A percentile compares a stretch with the other conserved stretches of the same genome.
Evolutionary conservation across 2,888 invertebrate species (phyloP).

Genomic region (Meteorus colon): DNA sequence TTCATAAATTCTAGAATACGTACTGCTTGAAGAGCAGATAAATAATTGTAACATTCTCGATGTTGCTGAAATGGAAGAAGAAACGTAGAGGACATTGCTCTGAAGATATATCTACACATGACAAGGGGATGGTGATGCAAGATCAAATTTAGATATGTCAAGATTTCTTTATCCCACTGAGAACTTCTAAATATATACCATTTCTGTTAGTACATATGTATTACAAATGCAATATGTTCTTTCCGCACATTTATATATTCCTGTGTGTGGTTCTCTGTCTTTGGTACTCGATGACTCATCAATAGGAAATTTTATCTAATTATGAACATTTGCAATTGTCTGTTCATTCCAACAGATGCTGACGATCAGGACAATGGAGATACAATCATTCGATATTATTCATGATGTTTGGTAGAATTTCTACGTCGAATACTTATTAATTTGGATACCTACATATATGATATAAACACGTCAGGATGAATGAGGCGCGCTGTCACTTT

Average conservation of each 20-base stretch:
- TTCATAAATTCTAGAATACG: no score
- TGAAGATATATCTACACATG: no score
- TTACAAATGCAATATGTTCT: background rate
- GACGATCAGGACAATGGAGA: background rate
- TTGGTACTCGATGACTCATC: background rate
- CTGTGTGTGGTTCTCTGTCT: background rate
- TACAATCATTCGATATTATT: background rate
- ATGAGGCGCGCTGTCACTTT: constrained; percentile 3
- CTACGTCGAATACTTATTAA: background rate
- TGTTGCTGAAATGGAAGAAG: no score
- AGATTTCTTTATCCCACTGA: background rate
- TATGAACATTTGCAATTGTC: background rate
- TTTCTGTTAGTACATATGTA: no score
- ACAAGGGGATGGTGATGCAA: background rate
- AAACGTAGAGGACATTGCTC: no score
- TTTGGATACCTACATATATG: background rate
- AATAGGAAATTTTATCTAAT: background rate
- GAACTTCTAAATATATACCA: no score
- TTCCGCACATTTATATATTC: background rate
- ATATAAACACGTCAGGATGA: background rate
- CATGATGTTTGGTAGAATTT: background rate
- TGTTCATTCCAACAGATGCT: no score
- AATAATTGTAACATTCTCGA: no score
- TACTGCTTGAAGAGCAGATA: no score
- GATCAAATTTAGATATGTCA: background rate